Base-by-base conservation (phyloP, 2,888 invertebrate genomes). In the Pristionchus mayeri region DNA sequence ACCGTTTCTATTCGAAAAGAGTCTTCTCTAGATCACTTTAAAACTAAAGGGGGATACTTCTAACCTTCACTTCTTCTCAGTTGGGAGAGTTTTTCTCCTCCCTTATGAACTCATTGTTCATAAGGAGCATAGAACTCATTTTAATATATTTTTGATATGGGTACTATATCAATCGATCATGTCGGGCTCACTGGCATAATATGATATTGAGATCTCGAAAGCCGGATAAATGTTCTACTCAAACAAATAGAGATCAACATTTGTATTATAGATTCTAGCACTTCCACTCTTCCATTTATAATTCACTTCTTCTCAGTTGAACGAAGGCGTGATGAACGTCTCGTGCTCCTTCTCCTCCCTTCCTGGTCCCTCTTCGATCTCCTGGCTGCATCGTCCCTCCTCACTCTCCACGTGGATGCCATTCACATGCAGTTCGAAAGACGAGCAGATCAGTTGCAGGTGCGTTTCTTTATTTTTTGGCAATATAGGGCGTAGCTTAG, bases 261-360 rank as follows among this genome's bases (percentile, higher is more conserved):
- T n/a, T n/a, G n/a, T n/a, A n/a, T n/a, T n/a, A n/a, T n/a, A n/a
- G n/a, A n/a, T n/a, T n/a, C n/a, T n/a, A n/a, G n/a, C n/a, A n/a
- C n/a, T n/a, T n/a, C 21, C 54, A 18, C 16, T 54, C 7, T 16
- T 54, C 21, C 16, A 21, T 54, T 54, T n/a, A 54, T 21, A 16
- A n/a, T 54, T 4, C 21, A 13, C 54, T 13, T 75, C 7, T 7
- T 30, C 27, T 67, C 27, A 78, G 78, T 30, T 78, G 27, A 52
- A 52, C 1, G 30, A 78, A 52, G 78, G 78, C 24, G 24, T 78
- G 9, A 40, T 78, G 50, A 78, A 78, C 18, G 37, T 78, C 16
- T 78, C 78, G 21, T 78, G 78, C 27, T n/a, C 37, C 7, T 78
- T 78, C 52, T 78, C 78, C 9, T 78, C 78, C 11, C 78, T 78